Percentiles rank a stretch among this genome's conserved stretches.
Conservation (phyloP, 2,113 vertebrate species). For the Raja brachyura region DNA sequence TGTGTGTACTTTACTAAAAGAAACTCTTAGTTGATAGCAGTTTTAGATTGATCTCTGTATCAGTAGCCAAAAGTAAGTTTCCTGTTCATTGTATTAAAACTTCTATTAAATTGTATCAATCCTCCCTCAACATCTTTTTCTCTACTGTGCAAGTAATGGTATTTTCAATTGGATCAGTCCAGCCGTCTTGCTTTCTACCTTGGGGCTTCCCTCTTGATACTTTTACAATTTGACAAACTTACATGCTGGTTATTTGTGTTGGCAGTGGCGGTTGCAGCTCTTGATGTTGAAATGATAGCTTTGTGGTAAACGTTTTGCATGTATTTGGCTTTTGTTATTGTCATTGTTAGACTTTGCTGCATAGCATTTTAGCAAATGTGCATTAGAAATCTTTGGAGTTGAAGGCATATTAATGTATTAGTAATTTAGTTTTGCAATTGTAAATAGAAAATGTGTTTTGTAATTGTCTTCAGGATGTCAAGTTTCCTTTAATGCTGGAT, state of each 20-base stretch:
- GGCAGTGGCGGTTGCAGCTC: neutral
- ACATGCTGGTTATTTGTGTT: neutral
- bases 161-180: neutral
- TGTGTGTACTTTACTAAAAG: neutral
- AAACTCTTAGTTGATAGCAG: neutral
- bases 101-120: neutral
- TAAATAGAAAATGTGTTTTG: neutral
- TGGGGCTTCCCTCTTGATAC: neutral
- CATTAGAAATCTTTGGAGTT: neutral
- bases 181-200: neutral
- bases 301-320: neutral
- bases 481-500: slow-evolving; percentile 98
- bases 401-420: neutral
- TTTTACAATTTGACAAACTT: neutral
- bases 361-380: neutral
- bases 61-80: neutral
- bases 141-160: neutral
- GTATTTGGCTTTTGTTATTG: neutral
- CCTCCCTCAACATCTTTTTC: neutral
- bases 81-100: neutral
- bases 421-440: neutral
- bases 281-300: neutral
- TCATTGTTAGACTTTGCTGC: neutral
- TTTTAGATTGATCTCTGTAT: neutral
- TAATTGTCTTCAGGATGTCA: slow-evolving; percentile 73